Conservation (phyloP, 1,140 invertebrate species). For the Euwallacea similis region DNA sequence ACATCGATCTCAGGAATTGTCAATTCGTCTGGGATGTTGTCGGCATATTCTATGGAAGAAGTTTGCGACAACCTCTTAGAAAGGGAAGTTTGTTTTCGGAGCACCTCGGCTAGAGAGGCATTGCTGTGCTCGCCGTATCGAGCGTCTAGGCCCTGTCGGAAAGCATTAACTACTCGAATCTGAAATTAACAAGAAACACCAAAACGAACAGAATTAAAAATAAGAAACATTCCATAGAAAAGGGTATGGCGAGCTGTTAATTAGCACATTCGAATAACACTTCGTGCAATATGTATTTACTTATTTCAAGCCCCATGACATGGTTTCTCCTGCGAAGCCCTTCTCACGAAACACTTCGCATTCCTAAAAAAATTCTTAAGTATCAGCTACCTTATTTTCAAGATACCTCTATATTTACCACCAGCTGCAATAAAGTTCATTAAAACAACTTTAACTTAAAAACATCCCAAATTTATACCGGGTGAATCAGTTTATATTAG, state of each 20-base stretch:
- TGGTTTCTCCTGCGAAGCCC: constrained; percentile 42
- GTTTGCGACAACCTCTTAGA: constrained; percentile 87
- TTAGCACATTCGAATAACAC: constrained; percentile 52
- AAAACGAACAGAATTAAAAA: constrained; percentile 55
- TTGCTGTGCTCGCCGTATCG: constrained; percentile 89
- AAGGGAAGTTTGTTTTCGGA: constrained; percentile 87
- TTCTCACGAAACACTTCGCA: constrained; percentile 15
- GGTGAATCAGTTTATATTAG: too few relatives aligned
- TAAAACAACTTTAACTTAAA: background rate
- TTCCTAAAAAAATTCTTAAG: constrained; percentile 38
- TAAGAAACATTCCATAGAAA: constrained; percentile 49
- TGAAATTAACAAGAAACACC: constrained; percentile 64
- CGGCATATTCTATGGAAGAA: constrained; percentile 89
- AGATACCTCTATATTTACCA: constrained; percentile 2
- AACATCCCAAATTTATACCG: too few relatives aligned
- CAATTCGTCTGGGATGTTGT: constrained; percentile 83
- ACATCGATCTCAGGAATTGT: constrained; percentile 88
- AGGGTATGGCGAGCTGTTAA: constrained; percentile 48
- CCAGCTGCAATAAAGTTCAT: constrained; percentile 22
- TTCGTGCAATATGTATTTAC: constrained; percentile 48
- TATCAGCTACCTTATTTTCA: constrained; percentile 16
- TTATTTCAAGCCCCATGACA: constrained; percentile 40
- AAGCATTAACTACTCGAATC: constrained; percentile 99
- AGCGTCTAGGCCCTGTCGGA: constrained; percentile 96
- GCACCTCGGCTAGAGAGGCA: constrained; percentile 83